Evolutionary conservation across 2,888 invertebrate genomes (phyloP).

Genomic region (Micropterix aruncella): DNA sequence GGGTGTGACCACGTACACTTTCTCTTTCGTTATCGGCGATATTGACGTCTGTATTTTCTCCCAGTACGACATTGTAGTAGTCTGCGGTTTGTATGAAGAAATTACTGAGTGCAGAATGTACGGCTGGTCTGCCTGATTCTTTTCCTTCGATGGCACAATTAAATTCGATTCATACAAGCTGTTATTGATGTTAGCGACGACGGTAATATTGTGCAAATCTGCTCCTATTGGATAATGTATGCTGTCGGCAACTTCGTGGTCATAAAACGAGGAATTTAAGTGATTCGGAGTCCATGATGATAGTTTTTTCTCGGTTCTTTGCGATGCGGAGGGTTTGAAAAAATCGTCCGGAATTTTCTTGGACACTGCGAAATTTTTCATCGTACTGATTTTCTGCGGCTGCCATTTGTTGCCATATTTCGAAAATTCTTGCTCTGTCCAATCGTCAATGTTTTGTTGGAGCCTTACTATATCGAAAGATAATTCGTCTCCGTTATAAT

Average conservation of each 20-base stretch:
- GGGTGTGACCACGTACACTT: constrained; percentile 72
- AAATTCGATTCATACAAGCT: constrained; percentile 16
- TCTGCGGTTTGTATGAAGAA: constrained; percentile 16
- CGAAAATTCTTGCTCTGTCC: constrained; percentile 67
- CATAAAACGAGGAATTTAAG: constrained; percentile 27
- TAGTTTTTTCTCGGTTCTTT: constrained; percentile 14
- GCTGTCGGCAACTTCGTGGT: constrained; percentile 35
- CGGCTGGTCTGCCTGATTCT: constrained; percentile 4
- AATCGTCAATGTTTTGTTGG: constrained; percentile 72
- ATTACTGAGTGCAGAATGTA: constrained; percentile 6
- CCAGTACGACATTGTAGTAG: constrained; percentile 42
- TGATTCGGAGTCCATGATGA: constrained; percentile 19
- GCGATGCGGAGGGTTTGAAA: constrained; percentile 31
- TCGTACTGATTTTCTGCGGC: constrained; percentile 35
- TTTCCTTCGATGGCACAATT: constrained; percentile 12
- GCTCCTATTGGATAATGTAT: constrained; percentile 21
- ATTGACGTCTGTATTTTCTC: constrained; percentile 53
- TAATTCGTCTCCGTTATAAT: constrained; percentile 22
- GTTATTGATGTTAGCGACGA: constrained; percentile 16
- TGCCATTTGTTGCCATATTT: constrained; percentile 32
- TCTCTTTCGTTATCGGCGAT: constrained; percentile 65
- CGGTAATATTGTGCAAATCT: constrained; percentile 11
- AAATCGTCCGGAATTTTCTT: constrained; percentile 70
- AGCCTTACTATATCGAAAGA: constrained; percentile 59
- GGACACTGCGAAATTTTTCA: constrained; percentile 43